Conservation (phyloP, 2,113 vertebrate genomes). For the Grallaria varia region DNA sequence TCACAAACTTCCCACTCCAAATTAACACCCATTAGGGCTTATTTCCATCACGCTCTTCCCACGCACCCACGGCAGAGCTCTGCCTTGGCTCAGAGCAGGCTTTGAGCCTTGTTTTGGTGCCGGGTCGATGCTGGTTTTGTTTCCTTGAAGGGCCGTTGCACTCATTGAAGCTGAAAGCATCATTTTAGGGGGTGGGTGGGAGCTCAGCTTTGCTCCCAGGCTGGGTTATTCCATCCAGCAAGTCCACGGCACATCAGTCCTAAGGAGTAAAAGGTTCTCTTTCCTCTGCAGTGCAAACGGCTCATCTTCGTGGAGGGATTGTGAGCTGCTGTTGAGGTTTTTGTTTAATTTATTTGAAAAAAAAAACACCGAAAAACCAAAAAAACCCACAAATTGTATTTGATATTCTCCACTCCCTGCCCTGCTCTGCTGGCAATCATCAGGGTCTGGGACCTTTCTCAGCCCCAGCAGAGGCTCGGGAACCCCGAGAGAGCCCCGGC, state of each 20-base stretch:
- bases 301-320: not conserved
- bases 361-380: too few relatives aligned
- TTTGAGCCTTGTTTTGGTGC: not conserved
- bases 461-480: not conserved
- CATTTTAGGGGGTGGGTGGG: not conserved
- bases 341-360: not conserved
- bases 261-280: not conserved
- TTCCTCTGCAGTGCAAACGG: not conserved
- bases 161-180: rapidly evolving
- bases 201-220: not conserved
- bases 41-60: not conserved
- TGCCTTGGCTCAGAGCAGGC: slow-evolving; percentile 2
- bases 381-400: not conserved
- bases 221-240: not conserved
- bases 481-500: not conserved
- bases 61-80: not conserved
- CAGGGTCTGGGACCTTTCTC: not conserved
- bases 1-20: slow-evolving; percentile 11
- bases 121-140: not conserved
- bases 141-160: not conserved
- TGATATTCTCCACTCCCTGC: not conserved
- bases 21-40: slow-evolving; percentile 30
- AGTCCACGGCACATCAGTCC: not conserved
- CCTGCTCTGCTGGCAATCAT: not conserved
- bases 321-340: not conserved